These are phyloP conservation scores for Drosophila bunnanda DNA, from an alignment of 2,888 invertebrate species.

Conservation along the genomic window DNA sequence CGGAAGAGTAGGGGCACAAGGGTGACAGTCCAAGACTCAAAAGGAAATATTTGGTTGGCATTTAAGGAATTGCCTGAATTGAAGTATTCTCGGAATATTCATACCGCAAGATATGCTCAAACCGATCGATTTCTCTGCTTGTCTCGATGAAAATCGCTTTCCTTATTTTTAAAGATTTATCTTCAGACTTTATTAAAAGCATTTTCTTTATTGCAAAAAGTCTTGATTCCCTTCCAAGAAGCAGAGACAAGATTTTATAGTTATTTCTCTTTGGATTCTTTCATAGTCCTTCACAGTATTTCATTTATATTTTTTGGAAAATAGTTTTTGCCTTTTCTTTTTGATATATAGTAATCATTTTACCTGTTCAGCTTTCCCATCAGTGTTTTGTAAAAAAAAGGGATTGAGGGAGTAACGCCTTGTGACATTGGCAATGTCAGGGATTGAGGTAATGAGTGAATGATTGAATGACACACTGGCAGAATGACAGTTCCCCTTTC, in stretches of 20 bases:
- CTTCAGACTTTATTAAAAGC: background rate
- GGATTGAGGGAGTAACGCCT: background rate
- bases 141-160: background rate
- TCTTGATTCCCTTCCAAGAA: background rate
- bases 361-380: no score
- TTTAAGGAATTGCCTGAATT: constrained; percentile 26
- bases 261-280: background rate
- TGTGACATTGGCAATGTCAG: constrained; percentile 63
- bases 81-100: background rate
- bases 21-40: constrained; percentile 2
- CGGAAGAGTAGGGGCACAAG: background rate
- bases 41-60: constrained; percentile 65
- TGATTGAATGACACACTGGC: constrained; percentile 50
- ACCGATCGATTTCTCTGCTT: constrained; percentile 4
- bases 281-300: background rate
- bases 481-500: constrained; percentile 39
- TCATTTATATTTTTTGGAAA: background rate
- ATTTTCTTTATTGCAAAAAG: background rate
- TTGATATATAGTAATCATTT: background rate
- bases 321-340: background rate
- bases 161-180: background rate
- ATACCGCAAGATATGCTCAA: constrained; percentile 1
- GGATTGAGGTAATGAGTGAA: constrained; percentile 42
- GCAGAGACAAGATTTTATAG: background rate
- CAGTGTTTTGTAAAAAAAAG: background rate